A percentile compares a stretch with the other conserved stretches of the same genome.
Evolutionary conservation across 35 echinoderm and acorn worm genomes (phyloP).

Genomic region (Ophioderma brevispina): DNA sequence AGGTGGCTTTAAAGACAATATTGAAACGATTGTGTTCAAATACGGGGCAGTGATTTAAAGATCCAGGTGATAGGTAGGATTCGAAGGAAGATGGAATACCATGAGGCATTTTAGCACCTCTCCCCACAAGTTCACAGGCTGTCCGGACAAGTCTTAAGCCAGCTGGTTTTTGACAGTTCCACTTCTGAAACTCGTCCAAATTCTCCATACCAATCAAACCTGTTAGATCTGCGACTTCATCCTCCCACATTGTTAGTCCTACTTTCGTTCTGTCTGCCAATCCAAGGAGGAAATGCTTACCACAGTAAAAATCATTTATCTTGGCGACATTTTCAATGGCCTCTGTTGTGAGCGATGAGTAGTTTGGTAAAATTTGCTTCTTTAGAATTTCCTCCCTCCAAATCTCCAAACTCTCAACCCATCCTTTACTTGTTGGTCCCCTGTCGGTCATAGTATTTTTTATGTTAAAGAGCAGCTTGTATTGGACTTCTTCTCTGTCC

Average conservation of each 20-base stretch:
- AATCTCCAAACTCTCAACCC: background rate
- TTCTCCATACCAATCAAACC: background rate
- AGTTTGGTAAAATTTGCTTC: background rate
- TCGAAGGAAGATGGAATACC: background rate
- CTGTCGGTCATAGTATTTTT: no score
- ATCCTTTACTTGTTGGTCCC: no score
- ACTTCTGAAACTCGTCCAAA: background rate
- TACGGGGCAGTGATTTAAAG: background rate
- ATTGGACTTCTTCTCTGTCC: no score
- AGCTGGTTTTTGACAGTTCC: background rate
- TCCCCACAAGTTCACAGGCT: background rate
- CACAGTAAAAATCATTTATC: background rate
- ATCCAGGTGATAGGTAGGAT: background rate
- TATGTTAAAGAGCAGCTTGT: no score
- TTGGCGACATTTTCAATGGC: background rate
- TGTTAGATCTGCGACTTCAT: background rate
- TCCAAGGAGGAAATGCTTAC: background rate
- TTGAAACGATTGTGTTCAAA: background rate
- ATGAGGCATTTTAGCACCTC: background rate
- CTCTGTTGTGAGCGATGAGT: background rate
- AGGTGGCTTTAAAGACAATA: constrained; percentile 14
- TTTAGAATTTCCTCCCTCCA: background rate
- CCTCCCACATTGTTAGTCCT: background rate
- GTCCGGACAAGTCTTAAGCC: background rate
- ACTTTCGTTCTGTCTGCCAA: background rate